A percentile compares a stretch with the other conserved stretches of the same genome.
Conservation (phyloP, 2,888 invertebrate genomes). For the Drosophila kambysellisi region DNA sequence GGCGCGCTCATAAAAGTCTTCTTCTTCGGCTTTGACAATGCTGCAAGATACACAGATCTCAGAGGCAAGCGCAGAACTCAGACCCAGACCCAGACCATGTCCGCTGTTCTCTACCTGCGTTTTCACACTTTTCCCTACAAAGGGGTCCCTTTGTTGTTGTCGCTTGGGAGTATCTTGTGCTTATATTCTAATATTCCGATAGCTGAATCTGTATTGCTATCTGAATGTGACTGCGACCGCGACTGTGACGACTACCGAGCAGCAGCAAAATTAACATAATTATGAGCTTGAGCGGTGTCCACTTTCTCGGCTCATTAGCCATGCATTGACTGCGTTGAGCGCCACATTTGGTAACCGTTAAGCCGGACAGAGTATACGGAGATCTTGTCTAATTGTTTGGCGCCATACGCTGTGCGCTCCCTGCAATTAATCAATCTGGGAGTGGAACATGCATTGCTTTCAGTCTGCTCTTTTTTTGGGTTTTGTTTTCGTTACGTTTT, state of each 20-base stretch:
- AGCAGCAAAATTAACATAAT: slow-evolving; percentile 81
- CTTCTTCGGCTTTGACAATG: slow-evolving; percentile 54
- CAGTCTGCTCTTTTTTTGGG: slow-evolving; percentile 8
- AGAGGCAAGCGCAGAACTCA: slow-evolving; percentile 5
- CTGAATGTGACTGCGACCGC: neutral
- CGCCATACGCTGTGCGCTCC: slow-evolving; percentile 60
- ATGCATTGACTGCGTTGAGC: slow-evolving; percentile 68
- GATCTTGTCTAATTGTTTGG: slow-evolving; percentile 75
- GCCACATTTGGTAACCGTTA: slow-evolving; percentile 75
- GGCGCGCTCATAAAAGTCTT: slow-evolving; percentile 74
- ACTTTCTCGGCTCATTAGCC: slow-evolving; percentile 79
- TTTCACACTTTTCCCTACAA: slow-evolving; percentile 74
- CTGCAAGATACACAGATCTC: slow-evolving; percentile 31
- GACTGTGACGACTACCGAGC: slow-evolving; percentile 57
- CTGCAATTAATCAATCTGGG: slow-evolving; percentile 69
- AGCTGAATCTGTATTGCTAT: slow-evolving; percentile 6
- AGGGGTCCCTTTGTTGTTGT: slow-evolving; percentile 43
- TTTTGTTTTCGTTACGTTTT: slow-evolving; percentile 75
- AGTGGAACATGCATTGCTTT: slow-evolving; percentile 36
- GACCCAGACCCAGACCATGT: slow-evolving; percentile 6
- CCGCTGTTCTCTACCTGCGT: slow-evolving; percentile 65
- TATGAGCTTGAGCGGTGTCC: slow-evolving; percentile 65
- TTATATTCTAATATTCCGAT: slow-evolving; percentile 34
- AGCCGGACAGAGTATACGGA: slow-evolving; percentile 28
- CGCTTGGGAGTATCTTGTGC: slow-evolving; percentile 8